Base-by-base conservation (phyloP, 2,888 invertebrate species). In the Zygothrica quintamaculata region DNA sequence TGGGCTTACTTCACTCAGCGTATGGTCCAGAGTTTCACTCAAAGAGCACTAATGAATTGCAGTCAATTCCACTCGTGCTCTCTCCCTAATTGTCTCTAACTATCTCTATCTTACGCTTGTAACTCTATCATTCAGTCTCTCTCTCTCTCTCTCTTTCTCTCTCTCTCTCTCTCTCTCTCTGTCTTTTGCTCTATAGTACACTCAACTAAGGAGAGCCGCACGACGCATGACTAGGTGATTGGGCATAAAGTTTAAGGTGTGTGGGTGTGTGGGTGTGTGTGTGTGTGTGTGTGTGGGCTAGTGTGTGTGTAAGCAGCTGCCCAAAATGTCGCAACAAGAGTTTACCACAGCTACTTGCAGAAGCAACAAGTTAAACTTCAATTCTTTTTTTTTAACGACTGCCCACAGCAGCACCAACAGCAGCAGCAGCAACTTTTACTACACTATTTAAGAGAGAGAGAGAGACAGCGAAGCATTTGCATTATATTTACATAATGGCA, bases 171-270 rank as follows among this genome's bases (percentile, higher is more conserved):
- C 43, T 12, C 43, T 48, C 15, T 34, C 22, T 3, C 44, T 8
- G 1, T 6, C 8, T 25, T 18, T 3, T n/a, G 7, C 46, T 46
- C 34, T 46, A n/a, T n/a, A n/a, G n/a, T n/a, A n/a, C n/a, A n/a
- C n/a, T n/a, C n/a, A n/a, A n/a, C n/a, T n/a, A n/a, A n/a, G n/a
- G n/a, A n/a, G 37, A 33, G 11, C 3, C 65, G 64, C 65, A 65
- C 56, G 65, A 65, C 65, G 65, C 65, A 65, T 65, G 56, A 65
- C 56, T 47, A 31, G 13, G 39, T 15, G 13, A 1, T 5, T 9
- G 12, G 22, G 18, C 5, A 5, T 22, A 5, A n/a, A n/a, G n/a
- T n/a, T n/a, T n/a, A n/a, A n/a, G 2, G 18, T 22, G 2, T 22
- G 18, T 22, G 18, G 2, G 18, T 22, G 18, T 22, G 18, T 22